Evolutionary conservation across 2,888 invertebrate species (phyloP).

Genomic region (Drosophila antonietae): DNA sequence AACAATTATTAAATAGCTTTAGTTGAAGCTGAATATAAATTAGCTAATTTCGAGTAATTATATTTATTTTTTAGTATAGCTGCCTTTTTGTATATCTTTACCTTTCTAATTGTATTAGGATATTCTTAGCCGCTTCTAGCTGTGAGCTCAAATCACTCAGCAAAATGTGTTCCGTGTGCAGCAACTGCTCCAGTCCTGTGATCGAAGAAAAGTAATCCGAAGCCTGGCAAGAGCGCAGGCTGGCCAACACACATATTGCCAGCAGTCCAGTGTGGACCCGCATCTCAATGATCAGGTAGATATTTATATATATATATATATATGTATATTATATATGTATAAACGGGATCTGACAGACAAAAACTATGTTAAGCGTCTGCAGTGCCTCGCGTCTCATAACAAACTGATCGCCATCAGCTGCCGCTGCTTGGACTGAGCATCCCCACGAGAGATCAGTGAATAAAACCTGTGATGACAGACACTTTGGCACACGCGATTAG

Average conservation of each 20-base stretch:
- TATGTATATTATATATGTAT: not conserved
- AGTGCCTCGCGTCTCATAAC: constrained; percentile 55
- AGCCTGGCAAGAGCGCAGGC: constrained; percentile 33
- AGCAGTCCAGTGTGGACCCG: constrained; percentile 13
- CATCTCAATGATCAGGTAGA: constrained; percentile 20
- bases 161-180: constrained; percentile 75
- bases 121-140: constrained; percentile 53
- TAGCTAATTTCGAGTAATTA: not conserved
- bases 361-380: constrained; percentile 44
- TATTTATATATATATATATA: not conserved
- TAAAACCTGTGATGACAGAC: constrained; percentile 59
- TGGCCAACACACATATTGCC: constrained; percentile 38
- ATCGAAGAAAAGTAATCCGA: constrained; percentile 80
- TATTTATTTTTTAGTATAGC: not conserved
- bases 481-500: constrained; percentile 49
- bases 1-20: not conserved
- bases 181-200: constrained; percentile 72
- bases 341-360: not conserved
- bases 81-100: not conserved
- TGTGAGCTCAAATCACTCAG: constrained; percentile 66
- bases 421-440: constrained; percentile 30
- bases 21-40: not conserved
- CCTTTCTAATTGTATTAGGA: constrained; percentile 65
- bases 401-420: constrained; percentile 50
- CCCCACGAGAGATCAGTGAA: constrained; percentile 41